phyloP scores from a whole-genome alignment of 2,888 invertebrate genomes.

The Heterodera filipjevi region DNA sequence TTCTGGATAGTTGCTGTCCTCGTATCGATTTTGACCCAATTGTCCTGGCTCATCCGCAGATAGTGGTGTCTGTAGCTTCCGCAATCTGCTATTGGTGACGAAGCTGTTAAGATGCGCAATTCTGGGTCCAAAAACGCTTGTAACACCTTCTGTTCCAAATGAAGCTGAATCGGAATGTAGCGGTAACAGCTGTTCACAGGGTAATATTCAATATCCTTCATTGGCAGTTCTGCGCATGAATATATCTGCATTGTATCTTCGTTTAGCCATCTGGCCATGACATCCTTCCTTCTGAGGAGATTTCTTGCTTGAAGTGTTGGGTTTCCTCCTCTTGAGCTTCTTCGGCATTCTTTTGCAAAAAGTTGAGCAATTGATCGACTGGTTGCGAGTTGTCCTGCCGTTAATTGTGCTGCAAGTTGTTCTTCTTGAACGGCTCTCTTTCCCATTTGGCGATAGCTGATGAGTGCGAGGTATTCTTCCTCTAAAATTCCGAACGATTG shows the following conservation, averaged over 20 bases:
- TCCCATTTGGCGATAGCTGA: neutral
- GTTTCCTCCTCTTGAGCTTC: conserved; percentile 12
- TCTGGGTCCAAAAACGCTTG: conserved; percentile 7
- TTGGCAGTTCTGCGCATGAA: neutral
- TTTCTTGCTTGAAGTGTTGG: conserved; percentile 13
- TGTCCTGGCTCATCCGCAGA: neutral
- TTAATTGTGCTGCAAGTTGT: neutral
- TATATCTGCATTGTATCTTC: conserved; percentile 15
- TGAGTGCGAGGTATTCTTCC: neutral
- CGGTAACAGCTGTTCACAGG: neutral
- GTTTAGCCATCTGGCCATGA: conserved; percentile 10
- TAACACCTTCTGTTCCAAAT: neutral
- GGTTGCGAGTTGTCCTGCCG: conserved; percentile 4
- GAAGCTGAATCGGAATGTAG: conserved; percentile 13
- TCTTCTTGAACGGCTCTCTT: conserved; percentile 4
- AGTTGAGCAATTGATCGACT: neutral
- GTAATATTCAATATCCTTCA: neutral
- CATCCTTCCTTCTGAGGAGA: neutral
- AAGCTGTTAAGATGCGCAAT: neutral
- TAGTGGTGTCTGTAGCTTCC: neutral
- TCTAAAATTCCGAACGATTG: conserved; percentile 14
- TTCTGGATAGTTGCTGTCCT: neutral
- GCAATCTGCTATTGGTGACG: conserved; percentile 3
- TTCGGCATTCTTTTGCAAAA: neutral
- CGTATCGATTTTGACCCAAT: conserved; percentile 12